These are phyloP conservation scores for Plutomurus gul DNA, from an alignment of 1,140 invertebrate genomes.

Conservation along the genomic window DNA sequence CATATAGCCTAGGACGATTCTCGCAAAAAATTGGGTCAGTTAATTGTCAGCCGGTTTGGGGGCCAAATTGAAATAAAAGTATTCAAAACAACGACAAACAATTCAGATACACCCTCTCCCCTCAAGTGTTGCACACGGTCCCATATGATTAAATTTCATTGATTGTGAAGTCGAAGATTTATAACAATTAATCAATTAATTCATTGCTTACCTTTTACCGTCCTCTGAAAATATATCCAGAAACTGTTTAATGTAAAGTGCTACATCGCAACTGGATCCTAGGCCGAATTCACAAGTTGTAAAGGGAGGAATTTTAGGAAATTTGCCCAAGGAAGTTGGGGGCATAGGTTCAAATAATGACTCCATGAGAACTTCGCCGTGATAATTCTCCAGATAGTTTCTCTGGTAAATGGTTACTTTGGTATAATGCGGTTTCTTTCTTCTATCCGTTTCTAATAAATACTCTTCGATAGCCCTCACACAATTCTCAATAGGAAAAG, in stretches of 20 bases:
- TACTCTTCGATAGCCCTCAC: constrained; percentile 51
- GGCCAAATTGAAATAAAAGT: too few relatives aligned
- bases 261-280: constrained; percentile 37
- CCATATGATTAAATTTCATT: too few relatives aligned
- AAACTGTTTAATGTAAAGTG: constrained; percentile 52
- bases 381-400: constrained; percentile 49
- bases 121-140: too few relatives aligned
- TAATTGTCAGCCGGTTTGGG: too few relatives aligned
- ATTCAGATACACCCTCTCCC: too few relatives aligned
- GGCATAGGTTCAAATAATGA: constrained; percentile 37
- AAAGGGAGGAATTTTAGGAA: constrained; percentile 4
- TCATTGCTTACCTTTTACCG: too few relatives aligned
- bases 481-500: constrained; percentile 43
- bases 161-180: too few relatives aligned
- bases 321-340: background rate
- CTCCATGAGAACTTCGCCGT: constrained; percentile 53
- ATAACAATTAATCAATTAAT: too few relatives aligned
- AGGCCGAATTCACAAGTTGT: constrained; percentile 53
- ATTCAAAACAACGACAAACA: too few relatives aligned
- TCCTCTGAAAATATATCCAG: constrained; percentile 52
- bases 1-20: too few relatives aligned
- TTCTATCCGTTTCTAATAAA: constrained; percentile 50
- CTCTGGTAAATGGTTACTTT: constrained; percentile 49
- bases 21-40: too few relatives aligned
- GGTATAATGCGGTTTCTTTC: constrained; percentile 50